Conservation (phyloP, 2,797 vertebrate genomes). For the Botia almorhae region DNA sequence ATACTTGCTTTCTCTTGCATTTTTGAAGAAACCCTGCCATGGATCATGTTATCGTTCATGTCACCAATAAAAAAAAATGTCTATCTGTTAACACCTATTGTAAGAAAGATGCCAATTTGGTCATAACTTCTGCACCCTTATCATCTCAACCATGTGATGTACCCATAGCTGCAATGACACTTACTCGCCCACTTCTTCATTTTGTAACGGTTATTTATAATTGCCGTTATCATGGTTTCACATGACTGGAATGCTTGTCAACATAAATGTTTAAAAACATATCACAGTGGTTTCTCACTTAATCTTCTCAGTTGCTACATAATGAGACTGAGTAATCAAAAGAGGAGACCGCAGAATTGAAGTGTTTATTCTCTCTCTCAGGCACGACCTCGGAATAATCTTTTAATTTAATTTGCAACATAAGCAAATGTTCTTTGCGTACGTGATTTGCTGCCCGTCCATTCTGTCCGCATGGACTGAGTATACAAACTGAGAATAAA, state of each 20-base stretch:
- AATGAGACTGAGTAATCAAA: constrained; percentile 54
- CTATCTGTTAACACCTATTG: constrained; percentile 24
- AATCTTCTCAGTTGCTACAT: constrained; percentile 45
- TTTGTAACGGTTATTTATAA: constrained; percentile 53
- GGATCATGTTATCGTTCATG: constrained; percentile 4
- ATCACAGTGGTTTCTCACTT: constrained; percentile 52
- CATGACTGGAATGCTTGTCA: constrained; percentile 41
- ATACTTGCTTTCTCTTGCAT: not conserved
- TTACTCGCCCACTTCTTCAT: constrained; percentile 63
- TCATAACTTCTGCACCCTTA: constrained; percentile 46
- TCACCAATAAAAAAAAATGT: constrained; percentile 40
- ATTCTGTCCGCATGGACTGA: not conserved
- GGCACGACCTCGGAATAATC: not conserved
- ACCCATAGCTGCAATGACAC: constrained; percentile 46
- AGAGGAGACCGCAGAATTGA: constrained; percentile 37
- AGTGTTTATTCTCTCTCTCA: constrained; percentile 11
- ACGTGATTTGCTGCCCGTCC: no score
- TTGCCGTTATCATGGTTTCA: constrained; percentile 50
- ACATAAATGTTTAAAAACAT: constrained; percentile 46
- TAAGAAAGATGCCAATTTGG: constrained; percentile 45
- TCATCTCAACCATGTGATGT: constrained; percentile 38
- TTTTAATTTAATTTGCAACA: not conserved
- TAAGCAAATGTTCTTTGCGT: constrained; percentile 9
- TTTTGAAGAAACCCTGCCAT: constrained; percentile 15
- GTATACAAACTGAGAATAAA: not conserved